Base-by-base conservation (phyloP, 2,113 vertebrate genomes). In the Rhizomys pruinosus region DNA sequence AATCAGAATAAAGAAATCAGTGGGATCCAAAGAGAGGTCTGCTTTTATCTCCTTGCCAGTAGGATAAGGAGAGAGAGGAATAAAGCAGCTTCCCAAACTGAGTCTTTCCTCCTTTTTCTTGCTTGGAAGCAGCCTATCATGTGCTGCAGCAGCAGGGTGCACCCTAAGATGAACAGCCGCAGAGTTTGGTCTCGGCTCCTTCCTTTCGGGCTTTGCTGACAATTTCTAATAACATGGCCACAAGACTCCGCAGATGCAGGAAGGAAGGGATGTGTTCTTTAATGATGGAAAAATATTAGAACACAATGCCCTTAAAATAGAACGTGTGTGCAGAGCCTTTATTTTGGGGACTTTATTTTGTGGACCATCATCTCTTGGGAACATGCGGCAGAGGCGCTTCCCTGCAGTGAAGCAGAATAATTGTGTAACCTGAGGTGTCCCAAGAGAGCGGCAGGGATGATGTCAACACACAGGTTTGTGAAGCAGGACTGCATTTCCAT, bases 251-350 rank as follows among this genome's bases (percentile, higher is more conserved):
- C 85, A 90, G 95, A 95, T 16, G 1, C 88, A 84, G 97, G 97
- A 95, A 97, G 96, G 96, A 96, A 97, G 74, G 88, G 82, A 88
- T 69, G 82, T 90, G 72, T 34, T 95, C 82, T 95, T 95, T 93
- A 96, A 95, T 92, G 92, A n/a, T n/a, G n/a, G n/a, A n/a, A n/a
- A n/a, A n/a, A n/a, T n/a, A n/a, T n/a, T n/a, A n/a, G n/a, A 57
- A 79, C 90, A 96, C 94, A 92, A 87, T 97, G 80, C 23, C n/a
- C 97, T 96, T 84, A 96, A 96, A 97, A 96, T 96, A 97, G 96
- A 96, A 77, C 0, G 0, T 89, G 79, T 94, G 88, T 34, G 52
- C 88, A 90, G 88, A 25, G 82, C 72, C 91, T 92, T 97, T 97
- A 96, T 96, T 94, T 96, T 63, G 86, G 90, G 94, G 93, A 84